Evolutionary conservation across 2,113 vertebrate species (phyloP), one percentile per base, ranked within the genome.

Genomic region (Recurvirostra avosetta): DNA sequence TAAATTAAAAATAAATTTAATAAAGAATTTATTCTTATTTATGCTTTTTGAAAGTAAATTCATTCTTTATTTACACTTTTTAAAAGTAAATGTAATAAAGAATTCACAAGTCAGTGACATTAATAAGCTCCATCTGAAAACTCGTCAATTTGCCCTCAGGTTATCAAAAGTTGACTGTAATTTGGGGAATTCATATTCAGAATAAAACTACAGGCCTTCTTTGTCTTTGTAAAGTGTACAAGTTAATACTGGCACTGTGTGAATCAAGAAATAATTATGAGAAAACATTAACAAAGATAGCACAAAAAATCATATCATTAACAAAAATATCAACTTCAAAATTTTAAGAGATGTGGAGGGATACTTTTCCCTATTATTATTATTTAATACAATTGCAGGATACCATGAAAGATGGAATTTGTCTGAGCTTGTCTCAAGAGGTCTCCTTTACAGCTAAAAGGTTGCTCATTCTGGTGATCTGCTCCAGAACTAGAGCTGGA

Each of bases 281-380:
- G 22, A 86, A 72, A 50, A 47, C 8, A 32, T 61, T 78, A 49
- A 41, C 7, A 78, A 58, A 26, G 14, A 16, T 11, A 40, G 1
- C 3, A 15, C 19, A 38, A 53, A 49, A 65, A 16, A 4, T 43
- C 0, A 22, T 49, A 19, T 32, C 0, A n/a, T 30, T 45, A 77
- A 23, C 2, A 67, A 53, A 83, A 45, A 29, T 13, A 8, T 29
- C 5, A 53, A 5, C 15, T 36, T 56, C 20, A 59, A 38, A 12
- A 36, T 30, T 47, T 58, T 75, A 56, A 62, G 22, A 71, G 5
- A 9, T 41, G 9, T 1, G 9, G 7, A 61, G 3, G 5, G 3
- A 34, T 36, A 11, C n/a, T 38, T 55, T 5, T 8, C 2, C 14
- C 8, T 9, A 5, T 12, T 77, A 6, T 40, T 52, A 62, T 53